Base-by-base conservation (phyloP, 2,113 vertebrate genomes). In the Rostratula benghalensis region DNA sequence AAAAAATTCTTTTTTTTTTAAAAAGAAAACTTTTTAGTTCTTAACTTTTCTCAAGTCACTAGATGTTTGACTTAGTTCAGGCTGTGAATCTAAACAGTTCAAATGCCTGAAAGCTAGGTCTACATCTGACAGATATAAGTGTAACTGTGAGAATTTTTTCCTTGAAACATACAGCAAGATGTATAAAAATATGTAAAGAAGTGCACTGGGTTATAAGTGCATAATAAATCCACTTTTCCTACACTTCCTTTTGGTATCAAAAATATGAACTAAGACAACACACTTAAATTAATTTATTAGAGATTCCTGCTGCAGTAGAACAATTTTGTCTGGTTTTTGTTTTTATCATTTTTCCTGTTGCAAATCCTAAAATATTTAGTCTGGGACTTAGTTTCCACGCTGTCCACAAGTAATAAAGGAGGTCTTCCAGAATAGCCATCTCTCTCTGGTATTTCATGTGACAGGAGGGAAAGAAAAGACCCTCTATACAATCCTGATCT, bases 361-460 rank as follows among this genome's bases (percentile, higher is more conserved):
- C 24, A 21, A 96, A 83, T 60, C 61, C 41, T 78, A 43, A 78
- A 94, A 90, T 77, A 11, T n/a, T 69, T 95, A 90, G 57, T 75
- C 65, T 75, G 45, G 25, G 31, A 53, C 13, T 92, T 67, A 61
- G 87, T 96, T 96, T 96, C 87, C 56, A 28, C 74, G 68, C 84
- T 86, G 28, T 80, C 12, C 43, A 31, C 74, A 67, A 59, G 69
- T 50, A 45, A 60, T 83, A 45, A 51, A 83, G 60, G 89, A 54
- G 70, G 30, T 17, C 61, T 94, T 91, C 84, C 35, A 53, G 88
- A 94, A 82, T 96, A 94, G 95, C 25, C 24, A 17, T 64, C 63
- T 73, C 67, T 91, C 59, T 93, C 82, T 97, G 91, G 71, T 95
- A 91, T 97, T 96, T 94, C 76, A 83, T 93, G 61, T 81, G 77